Evolutionary conservation across 2,113 vertebrate genomes (phyloP).

Genomic region (Excalfactoria chinensis): DNA sequence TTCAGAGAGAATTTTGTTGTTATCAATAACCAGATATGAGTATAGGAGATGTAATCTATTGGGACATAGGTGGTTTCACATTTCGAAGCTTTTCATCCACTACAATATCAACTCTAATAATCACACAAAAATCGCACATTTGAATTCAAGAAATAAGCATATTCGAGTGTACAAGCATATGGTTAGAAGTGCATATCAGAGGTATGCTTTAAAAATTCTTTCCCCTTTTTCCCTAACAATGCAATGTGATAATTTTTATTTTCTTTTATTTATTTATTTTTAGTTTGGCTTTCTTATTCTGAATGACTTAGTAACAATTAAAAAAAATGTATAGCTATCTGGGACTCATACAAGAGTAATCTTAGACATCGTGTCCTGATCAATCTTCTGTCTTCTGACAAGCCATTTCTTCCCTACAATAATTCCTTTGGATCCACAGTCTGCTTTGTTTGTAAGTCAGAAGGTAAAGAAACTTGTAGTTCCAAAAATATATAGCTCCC

Average conservation of each 20-base stretch:
- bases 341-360: background rate
- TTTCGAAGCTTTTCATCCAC: background rate
- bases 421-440: background rate
- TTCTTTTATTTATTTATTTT: too few species aligned
- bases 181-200: background rate
- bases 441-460: background rate
- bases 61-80: accelerated
- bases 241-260: background rate
- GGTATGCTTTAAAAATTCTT: background rate
- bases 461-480: conserved; percentile 11
- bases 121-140: accelerated
- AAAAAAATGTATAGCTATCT: background rate
- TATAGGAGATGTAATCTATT: background rate
- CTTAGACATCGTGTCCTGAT: background rate
- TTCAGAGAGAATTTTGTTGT: too few species aligned
- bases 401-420: background rate
- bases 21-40: background rate
- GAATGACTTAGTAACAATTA: background rate
- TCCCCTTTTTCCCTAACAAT: background rate
- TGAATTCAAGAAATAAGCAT: background rate
- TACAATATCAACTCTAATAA: background rate
- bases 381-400: background rate
- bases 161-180: background rate
- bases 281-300: background rate
- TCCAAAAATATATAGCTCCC: background rate